Conservation (phyloP, 2,797 vertebrate genomes). For the Mycteria americana region DNA sequence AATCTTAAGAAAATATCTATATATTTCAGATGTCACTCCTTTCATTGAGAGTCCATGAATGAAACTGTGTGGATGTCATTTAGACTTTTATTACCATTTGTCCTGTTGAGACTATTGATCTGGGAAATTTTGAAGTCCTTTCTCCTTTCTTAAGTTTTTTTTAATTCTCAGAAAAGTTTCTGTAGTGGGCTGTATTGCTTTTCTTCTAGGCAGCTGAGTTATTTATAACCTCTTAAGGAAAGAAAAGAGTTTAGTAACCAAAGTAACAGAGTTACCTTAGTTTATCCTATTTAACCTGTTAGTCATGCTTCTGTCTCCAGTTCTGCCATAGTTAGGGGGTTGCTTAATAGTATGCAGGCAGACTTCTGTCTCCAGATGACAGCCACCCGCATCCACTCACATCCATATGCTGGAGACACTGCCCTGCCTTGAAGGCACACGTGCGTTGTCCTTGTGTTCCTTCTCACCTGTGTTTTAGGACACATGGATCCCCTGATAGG, state of each 20-base stretch:
- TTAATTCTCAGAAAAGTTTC: not conserved
- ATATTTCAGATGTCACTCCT: not conserved
- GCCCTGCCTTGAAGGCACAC: not conserved
- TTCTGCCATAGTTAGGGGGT: not conserved
- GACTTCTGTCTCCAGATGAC: not conserved
- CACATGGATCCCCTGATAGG: not conserved
- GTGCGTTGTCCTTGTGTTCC: not conserved
- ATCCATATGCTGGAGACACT: not conserved
- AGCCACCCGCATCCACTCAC: not conserved
- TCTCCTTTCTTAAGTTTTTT: not conserved
- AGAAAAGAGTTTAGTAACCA: not conserved
- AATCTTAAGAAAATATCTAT: not conserved
- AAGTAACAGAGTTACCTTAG: not conserved
- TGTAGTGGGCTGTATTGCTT: not conserved
- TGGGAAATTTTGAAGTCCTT: not conserved
- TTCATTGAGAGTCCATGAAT: not conserved
- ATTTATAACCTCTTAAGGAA: not conserved
- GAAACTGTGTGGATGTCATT: not conserved
- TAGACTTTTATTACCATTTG: not conserved
- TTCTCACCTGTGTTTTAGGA: not conserved
- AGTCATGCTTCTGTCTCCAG: not conserved
- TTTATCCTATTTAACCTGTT: not conserved
- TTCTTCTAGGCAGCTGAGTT: not conserved
- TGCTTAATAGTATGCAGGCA: not conserved
- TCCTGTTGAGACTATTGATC: not conserved